Base-by-base conservation (phyloP, 2,113 vertebrate genomes). In the Misgurnus anguillicaudatus region DNA sequence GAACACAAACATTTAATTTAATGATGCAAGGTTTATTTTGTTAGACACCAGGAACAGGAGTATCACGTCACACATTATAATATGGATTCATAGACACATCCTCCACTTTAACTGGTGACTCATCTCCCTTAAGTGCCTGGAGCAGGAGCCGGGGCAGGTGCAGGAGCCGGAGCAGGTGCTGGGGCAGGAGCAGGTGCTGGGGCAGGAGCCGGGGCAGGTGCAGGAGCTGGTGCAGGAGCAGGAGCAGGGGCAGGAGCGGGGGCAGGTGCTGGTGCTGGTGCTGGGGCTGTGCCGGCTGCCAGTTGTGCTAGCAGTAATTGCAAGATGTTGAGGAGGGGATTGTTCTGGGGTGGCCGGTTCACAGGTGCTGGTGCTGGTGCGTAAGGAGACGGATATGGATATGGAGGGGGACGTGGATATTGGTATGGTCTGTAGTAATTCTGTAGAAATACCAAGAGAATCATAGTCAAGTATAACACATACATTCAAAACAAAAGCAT, bases 391-490 rank as follows among this genome's bases (percentile, higher is more conserved):
- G 42, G 53, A 24, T 21, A 71, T 21, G 57, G 41, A 16, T 38
- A 63, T 4, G 73, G 73, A 51, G 53, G 64, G 14, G 73, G 71
- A 42, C 71, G 74, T 16, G 36, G 73, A 63, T 31, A 75, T 38
- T 7, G 51, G 53, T 13, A 13, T 8, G 69, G 70, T 1, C 21
- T 73, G 53, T 62, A 61, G 24, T 19, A 73, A n/a, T 13, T 75
- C 73, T 75, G 73, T 51, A 38, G 14, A 3, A 61, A 61, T 31
- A 47, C 21, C 36, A 57, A 9, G 24, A 17, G 41, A 39, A 38
- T 9, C 42, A 58, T 9, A 41, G 5, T 6, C 11, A 14, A 51
- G 5, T 4, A 39, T 9, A 16, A 13, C 16, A 55, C 17, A 19
- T 1, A 7, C 17, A 19, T 70, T 71, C 5, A n/a, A 53, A 53